phyloP scores from a whole-genome alignment of 2,797 vertebrate genomes.

The Acipenser transmontanus region DNA sequence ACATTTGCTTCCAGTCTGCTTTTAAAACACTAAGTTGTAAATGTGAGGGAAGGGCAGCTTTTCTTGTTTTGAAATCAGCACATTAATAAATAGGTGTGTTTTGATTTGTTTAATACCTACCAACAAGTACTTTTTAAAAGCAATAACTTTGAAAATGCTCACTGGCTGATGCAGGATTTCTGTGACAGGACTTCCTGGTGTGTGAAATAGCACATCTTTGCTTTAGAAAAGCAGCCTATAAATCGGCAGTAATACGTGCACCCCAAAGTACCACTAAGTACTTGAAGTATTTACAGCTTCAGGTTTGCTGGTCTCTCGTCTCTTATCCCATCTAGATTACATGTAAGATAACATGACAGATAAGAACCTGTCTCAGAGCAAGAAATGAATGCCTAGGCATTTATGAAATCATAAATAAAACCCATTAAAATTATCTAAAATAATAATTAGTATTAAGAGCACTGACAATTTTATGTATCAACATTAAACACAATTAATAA shows the following conservation, averaged over 20 bases:
- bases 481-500: constrained; percentile 97
- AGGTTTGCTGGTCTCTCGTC: constrained; percentile 54
- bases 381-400: constrained; percentile 72
- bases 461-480: constrained; percentile 97
- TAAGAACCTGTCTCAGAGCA: constrained; percentile 58
- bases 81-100: too few relatives aligned
- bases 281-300: constrained; percentile 68
- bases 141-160: too few relatives aligned
- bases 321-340: constrained; percentile 56
- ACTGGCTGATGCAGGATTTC: background rate
- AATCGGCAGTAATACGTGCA: constrained; percentile 59
- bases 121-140: too few relatives aligned
- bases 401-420: constrained; percentile 93
- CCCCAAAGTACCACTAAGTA: constrained; percentile 69
- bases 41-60: too few relatives aligned
- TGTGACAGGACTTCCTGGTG: constrained; percentile 11
- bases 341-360: constrained; percentile 70
- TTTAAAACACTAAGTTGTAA: too few relatives aligned
- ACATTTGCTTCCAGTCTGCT: too few relatives aligned
- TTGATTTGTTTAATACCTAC: too few relatives aligned
- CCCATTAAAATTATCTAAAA: constrained; percentile 81
- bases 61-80: too few relatives aligned
- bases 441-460: constrained; percentile 91
- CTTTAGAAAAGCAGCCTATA: constrained; percentile 45
- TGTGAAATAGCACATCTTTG: constrained; percentile 17